These are phyloP conservation scores for Camptogramma bilineatum DNA, from an alignment of 2,888 invertebrate genomes.

Conservation along the genomic window DNA sequence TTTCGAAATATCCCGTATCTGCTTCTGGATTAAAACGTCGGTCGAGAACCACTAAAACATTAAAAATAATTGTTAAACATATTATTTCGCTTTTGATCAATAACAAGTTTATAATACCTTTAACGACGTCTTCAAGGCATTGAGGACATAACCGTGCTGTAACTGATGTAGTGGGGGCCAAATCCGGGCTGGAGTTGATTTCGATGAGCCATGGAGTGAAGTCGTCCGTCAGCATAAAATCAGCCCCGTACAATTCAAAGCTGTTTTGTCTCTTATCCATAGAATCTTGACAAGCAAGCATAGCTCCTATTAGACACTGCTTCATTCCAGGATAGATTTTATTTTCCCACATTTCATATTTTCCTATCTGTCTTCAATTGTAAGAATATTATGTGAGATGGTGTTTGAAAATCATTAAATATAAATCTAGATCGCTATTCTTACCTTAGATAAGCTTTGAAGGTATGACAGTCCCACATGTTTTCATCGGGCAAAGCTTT, in stretches of 20 bases:
- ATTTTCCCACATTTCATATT: constrained; percentile 92
- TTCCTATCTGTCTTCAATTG: constrained; percentile 88
- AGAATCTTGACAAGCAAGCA: constrained; percentile 94
- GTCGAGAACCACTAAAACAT: constrained; percentile 90
- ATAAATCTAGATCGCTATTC: constrained; percentile 27
- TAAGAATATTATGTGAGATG: constrained; percentile 36
- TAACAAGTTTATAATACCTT: constrained; percentile 86
- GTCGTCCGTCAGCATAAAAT: constrained; percentile 96
- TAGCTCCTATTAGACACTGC: constrained; percentile 90
- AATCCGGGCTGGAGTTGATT: constrained; percentile 97
- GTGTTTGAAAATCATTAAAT: constrained; percentile 33
- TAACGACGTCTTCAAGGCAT: constrained; percentile 95
- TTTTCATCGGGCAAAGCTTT: constrained; percentile 94
- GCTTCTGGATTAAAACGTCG: constrained; percentile 89
- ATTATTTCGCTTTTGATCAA: not conserved
- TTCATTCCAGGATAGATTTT: constrained; percentile 96
- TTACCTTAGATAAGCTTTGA: constrained; percentile 89
- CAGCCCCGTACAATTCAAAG: constrained; percentile 97
- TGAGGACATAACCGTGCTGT: constrained; percentile 94
- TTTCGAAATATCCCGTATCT: constrained; percentile 92
- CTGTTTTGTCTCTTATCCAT: constrained; percentile 93
- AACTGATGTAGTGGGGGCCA: constrained; percentile 95
- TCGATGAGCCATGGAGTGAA: constrained; percentile 97
- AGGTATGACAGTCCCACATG: constrained; percentile 97
- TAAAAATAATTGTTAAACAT: not conserved